These are phyloP conservation scores for Dipodomys merriami DNA, from an alignment of 2,113 vertebrate genomes.

Conservation along the genomic window DNA sequence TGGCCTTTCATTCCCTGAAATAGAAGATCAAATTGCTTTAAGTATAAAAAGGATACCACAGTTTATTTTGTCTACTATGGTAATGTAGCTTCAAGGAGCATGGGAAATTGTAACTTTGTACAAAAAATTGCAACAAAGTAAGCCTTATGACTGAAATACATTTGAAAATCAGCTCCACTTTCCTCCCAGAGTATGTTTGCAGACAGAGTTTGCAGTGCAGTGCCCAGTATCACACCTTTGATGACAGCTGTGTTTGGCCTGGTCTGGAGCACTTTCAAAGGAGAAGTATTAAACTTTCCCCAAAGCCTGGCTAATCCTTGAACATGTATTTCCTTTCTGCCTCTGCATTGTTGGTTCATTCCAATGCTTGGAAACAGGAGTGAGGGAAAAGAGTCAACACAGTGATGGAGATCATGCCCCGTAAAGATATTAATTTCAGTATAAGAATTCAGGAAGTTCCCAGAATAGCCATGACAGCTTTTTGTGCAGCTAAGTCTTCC, in stretches of 20 bases:
- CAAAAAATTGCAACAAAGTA: neutral
- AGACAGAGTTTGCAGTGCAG: neutral
- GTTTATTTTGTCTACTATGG: neutral
- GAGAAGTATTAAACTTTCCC: neutral
- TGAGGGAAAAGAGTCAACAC: neutral
- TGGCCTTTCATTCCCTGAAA: neutral
- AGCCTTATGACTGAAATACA: neutral
- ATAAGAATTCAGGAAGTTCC: constrained; percentile 55
- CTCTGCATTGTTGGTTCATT: constrained; percentile 41
- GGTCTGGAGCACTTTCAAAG: constrained; percentile 65
- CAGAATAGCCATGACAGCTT: constrained; percentile 53
- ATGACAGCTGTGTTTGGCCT: constrained; percentile 46
- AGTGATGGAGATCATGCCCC: neutral
- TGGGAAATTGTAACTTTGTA: neutral
- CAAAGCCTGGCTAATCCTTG: constrained; percentile 55
- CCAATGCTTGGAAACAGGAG: constrained; percentile 43
- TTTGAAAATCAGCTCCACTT: neutral
- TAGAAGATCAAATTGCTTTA: constrained; percentile 10
- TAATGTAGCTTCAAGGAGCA: neutral
- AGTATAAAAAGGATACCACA: neutral
- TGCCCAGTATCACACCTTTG: neutral
- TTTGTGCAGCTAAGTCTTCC: neutral
- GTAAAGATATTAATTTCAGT: constrained; percentile 34
- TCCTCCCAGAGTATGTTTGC: neutral
- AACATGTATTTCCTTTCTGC: constrained; percentile 74